These are phyloP conservation scores for Agrotis puta DNA, from an alignment of 2,888 invertebrate genomes.

Conservation along the genomic window DNA sequence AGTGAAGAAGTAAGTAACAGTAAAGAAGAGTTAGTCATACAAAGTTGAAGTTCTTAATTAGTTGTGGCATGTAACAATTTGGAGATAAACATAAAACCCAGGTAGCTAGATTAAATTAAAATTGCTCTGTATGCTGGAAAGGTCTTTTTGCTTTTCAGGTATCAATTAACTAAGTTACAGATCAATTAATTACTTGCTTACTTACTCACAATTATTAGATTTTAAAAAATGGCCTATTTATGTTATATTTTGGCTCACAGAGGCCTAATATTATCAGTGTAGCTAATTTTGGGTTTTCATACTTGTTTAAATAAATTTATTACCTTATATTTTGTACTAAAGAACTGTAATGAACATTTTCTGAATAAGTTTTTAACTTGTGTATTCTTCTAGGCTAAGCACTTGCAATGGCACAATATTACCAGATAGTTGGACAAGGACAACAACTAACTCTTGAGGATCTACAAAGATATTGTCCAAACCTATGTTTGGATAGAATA, in stretches of 20 bases:
- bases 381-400: conserved; percentile 80
- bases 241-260: not conserved
- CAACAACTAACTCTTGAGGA: conserved; percentile 91
- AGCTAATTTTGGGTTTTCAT: conserved; percentile 5
- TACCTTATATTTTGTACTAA: not conserved
- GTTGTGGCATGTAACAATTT: conserved; percentile 1
- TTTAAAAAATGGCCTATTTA: not conserved
- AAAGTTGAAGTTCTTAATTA: not conserved
- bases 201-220: not conserved
- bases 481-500: conserved; percentile 90
- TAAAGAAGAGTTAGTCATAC: not conserved
- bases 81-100: not conserved
- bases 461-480: conserved; percentile 92
- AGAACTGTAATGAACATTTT: not conserved
- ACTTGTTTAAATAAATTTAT: not conserved
- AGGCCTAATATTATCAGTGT: not conserved
- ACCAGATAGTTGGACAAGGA: conserved; percentile 92
- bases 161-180: not conserved
- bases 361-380: conserved; percentile 6
- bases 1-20: too few species aligned
- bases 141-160: conserved; percentile 7
- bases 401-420: conserved; percentile 93
- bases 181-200: too few species aligned
- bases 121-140: not conserved
- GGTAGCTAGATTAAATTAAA: conserved; percentile 6